These are phyloP conservation scores for Conger conger DNA, from an alignment of 2,113 vertebrate genomes.

Conservation along the genomic window DNA sequence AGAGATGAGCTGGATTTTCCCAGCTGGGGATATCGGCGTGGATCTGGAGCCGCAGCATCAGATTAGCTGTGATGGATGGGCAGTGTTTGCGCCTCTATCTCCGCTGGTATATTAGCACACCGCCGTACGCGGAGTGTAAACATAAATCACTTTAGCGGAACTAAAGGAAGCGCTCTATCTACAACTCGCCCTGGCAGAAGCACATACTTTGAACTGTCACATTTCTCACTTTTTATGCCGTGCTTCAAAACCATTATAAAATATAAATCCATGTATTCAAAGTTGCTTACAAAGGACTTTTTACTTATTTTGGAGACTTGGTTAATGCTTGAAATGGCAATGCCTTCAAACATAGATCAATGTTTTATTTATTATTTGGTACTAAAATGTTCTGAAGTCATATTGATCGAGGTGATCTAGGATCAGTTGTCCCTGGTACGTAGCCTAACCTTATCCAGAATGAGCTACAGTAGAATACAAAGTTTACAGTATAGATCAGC, in stretches of 20 bases:
- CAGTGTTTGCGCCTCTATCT: slow-evolving; percentile 12
- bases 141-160: neutral
- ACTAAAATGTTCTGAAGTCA: no score
- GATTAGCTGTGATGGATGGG: slow-evolving; percentile 21
- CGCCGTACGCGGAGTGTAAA: neutral
- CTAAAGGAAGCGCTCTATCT: neutral
- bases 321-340: neutral
- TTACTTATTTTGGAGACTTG: neutral
- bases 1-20: slow-evolving; percentile 18
- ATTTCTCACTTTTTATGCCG: no score
- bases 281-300: neutral
- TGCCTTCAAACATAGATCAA: neutral
- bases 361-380: no score
- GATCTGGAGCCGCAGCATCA: slow-evolving; percentile 1
- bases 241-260: no score
- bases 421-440: no score
- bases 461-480: no score
- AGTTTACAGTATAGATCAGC: no score
- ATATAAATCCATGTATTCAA: neutral
- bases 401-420: no score
- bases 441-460: no score
- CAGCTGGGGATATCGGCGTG: slow-evolving; percentile 18
- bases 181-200: no score
- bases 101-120: neutral
- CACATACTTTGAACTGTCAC: no score